A percentile compares a stretch with the other conserved stretches of the same genome.
Evolutionary conservation across 92 coral and sea anemone genomes (phyloP).

Genomic region (Chrysogorgia sp.): DNA sequence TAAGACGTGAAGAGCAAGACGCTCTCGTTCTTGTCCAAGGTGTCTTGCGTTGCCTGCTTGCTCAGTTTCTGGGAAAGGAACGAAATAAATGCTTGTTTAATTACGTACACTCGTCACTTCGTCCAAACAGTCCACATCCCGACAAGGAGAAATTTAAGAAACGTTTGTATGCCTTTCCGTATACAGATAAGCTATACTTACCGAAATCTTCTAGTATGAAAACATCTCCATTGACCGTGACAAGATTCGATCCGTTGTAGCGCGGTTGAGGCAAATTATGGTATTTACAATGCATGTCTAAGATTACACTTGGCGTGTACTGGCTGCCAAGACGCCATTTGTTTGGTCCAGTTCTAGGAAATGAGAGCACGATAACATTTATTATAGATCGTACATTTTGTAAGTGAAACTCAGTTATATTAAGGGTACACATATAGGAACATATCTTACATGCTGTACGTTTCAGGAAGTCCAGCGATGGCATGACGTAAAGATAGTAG

Average conservation of each 20-base stretch:
- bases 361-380: background rate
- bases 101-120: too few species aligned
- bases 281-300: conserved; percentile 71
- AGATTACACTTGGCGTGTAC: conserved; percentile 78
- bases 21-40: conserved; percentile 85
- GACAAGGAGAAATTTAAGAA: too few species aligned
- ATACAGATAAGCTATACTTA: conserved; percentile 53
- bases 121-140: too few species aligned
- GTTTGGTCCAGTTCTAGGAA: conserved; percentile 82
- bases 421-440: too few species aligned
- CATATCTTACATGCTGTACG: conserved; percentile 78
- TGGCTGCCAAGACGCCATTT: conserved; percentile 80
- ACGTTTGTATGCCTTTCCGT: too few species aligned
- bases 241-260: conserved; percentile 66
- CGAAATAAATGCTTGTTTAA: background rate
- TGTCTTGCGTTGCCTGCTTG: conserved; percentile 57
- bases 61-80: background rate
- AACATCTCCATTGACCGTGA: conserved; percentile 66
- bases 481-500: conserved; percentile 78
- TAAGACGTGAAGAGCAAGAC: conserved; percentile 88
- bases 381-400: background rate
- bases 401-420: background rate
- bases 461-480: conserved; percentile 81
- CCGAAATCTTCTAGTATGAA: conserved; percentile 81
- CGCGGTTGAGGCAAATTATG: conserved; percentile 65